Evolutionary conservation across 37 sponge, comb jelly and placozoan species (phyloP), one percentile per base, ranked within the genome.

Genomic region (Bolinopsis microptera): DNA sequence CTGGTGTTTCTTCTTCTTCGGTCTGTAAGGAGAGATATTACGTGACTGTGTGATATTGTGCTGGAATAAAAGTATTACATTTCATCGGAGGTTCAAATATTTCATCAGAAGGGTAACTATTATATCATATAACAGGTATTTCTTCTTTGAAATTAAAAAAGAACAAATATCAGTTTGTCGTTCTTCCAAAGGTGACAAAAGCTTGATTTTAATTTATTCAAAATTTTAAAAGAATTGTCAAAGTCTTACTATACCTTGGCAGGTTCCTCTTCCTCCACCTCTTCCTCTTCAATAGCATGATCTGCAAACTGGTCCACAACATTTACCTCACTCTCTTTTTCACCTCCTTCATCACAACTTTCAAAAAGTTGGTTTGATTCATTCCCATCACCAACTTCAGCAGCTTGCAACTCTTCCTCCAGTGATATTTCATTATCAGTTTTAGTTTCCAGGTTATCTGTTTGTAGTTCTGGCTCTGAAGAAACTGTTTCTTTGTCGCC

Each of bases 271-370:
- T 35, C 38, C 75, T 72, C 75, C 5, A 24, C 75, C 18, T 72
- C 75, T 72, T 72, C 31, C 75, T 72, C 75, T 5, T 30, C 61
- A 5, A 5, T 48, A 48, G 61, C 61, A 48, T n/a, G n/a, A n/a
- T 48, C 61, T 18, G 61, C 5, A 13, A 48, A 48, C 74, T 70
- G 74, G 2, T 70, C 30, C 26, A 28, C 30, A 28, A 24, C 74
- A 24, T 70, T 22, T 70, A 28, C 28, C 21, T 8, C 74, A 70
- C 2, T n/a, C 26, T 70, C 30, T 2, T 22, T 70, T 70, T 70
- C 74, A 3, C 21, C 80, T 1, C 32, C 80, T 18, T 77, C 80
- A 35, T 77, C 80, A 34, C 80, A 77, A 35, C 80, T 77, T 77
- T 77, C 80, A 35, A 77, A 77, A 1, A 77, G 35, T 5, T 77